Evolutionary conservation across 23 tunicate species (phyloP).

Genomic region (Aplidium turbinatum): DNA sequence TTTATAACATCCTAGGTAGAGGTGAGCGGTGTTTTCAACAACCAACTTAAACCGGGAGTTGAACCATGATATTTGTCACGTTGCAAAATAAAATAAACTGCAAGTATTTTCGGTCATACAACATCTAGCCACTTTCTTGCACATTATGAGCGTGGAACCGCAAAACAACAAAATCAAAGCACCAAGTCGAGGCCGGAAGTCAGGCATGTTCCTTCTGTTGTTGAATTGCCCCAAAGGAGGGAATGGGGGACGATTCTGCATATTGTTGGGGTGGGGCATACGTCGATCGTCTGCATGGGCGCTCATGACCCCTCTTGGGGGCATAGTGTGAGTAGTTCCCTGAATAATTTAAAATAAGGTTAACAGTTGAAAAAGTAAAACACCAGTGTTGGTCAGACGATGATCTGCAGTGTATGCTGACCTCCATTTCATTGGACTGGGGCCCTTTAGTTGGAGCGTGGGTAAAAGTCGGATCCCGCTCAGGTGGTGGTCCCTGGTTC

Average conservation of each 20-base stretch:
- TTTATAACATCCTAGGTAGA: too few relatives aligned
- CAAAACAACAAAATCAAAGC: too few relatives aligned
- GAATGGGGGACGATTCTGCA: constrained; percentile 24
- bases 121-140: too few relatives aligned
- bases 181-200: too few relatives aligned
- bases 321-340: constrained; percentile 33
- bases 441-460: constrained; percentile 43
- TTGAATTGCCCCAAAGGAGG: constrained; percentile 4
- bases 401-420: constrained; percentile 4
- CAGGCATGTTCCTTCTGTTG: constrained; percentile 6
- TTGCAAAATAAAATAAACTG: too few relatives aligned
- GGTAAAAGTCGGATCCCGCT: constrained; percentile 43
- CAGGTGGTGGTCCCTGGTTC: background rate
- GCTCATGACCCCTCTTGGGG: constrained; percentile 37
- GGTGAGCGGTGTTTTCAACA: too few relatives aligned
- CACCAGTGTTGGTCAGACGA: background rate
- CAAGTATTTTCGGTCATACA: too few relatives aligned
- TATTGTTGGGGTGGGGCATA: background rate
- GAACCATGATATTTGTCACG: too few relatives aligned
- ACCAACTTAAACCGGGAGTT: too few relatives aligned
- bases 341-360: too few relatives aligned
- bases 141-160: too few relatives aligned
- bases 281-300: constrained; percentile 4
- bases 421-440: constrained; percentile 4
- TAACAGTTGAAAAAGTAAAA: too few relatives aligned